These are phyloP conservation scores for Notiomystis cincta DNA, from an alignment of 2,113 vertebrate species.

Conservation along the genomic window DNA sequence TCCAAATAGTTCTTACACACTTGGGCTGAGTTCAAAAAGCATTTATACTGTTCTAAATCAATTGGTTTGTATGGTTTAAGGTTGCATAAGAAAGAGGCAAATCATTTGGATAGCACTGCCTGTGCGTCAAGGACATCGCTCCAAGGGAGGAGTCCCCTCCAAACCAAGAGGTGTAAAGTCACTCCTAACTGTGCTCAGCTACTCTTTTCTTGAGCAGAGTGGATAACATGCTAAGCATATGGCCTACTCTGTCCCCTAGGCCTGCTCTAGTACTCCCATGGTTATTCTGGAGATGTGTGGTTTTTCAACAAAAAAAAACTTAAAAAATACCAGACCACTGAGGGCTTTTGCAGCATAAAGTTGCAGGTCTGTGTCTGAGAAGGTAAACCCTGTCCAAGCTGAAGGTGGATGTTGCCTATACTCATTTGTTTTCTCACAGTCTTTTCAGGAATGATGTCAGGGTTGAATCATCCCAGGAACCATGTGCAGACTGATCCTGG, in stretches of 20 bases:
- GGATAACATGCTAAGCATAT: neutral
- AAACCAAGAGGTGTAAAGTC: neutral
- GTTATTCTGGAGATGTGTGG: neutral
- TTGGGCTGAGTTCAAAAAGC: neutral
- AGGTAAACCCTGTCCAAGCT: neutral
- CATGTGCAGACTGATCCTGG: neutral
- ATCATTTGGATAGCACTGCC: neutral
- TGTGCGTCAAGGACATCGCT: neutral
- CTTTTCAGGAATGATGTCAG: neutral
- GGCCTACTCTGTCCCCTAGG: neutral
- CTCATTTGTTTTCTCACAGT: neutral
- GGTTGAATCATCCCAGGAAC: neutral
- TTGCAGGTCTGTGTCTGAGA: neutral
- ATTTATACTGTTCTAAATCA: neutral
- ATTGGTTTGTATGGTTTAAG: neutral
- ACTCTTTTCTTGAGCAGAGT: neutral
- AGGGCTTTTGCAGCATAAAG: neutral
- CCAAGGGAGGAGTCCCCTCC: neutral
- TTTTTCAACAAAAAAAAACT: neutral
- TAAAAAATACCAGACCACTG: neutral
- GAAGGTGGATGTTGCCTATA: neutral
- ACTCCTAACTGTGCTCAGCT: neutral
- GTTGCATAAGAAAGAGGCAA: neutral
- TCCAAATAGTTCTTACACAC: neutral
- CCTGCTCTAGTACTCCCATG: neutral